Percentiles rank a stretch among this genome's conserved stretches.
Evolutionary conservation across 1,140 invertebrate genomes (phyloP).

Genomic region (Homarus americanus): DNA sequence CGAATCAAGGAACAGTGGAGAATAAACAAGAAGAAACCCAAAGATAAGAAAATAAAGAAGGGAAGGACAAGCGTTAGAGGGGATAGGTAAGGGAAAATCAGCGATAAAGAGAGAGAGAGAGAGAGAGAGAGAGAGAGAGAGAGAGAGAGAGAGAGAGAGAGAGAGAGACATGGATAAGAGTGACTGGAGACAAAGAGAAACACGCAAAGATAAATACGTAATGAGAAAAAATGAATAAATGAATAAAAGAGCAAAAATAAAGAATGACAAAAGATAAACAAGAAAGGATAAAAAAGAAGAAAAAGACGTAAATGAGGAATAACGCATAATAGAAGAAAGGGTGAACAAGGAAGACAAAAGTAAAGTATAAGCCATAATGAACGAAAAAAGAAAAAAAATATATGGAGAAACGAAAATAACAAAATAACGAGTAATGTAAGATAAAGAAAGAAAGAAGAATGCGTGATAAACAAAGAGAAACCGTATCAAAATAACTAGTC

Average conservation of each 20-base stretch:
- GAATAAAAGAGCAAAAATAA: neutral
- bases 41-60: neutral
- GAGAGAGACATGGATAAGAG: neutral
- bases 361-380: neutral
- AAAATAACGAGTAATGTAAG: neutral
- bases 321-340: neutral
- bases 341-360: neutral
- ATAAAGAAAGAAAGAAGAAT: constrained; percentile 12
- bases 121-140: neutral
- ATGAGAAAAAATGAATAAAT: neutral
- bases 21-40: neutral
- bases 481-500: too few relatives aligned
- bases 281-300: neutral
- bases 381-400: neutral
- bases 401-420: too few relatives aligned
- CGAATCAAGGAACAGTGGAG: neutral
- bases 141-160: too few relatives aligned
- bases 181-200: neutral
- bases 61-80: neutral
- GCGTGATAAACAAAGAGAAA: neutral
- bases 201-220: too few relatives aligned
- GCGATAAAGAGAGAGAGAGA: neutral
- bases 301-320: neutral
- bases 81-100: neutral
- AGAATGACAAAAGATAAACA: neutral